Conservation (phyloP, 2,888 invertebrate species). For the Epirrhoe tristata region DNA sequence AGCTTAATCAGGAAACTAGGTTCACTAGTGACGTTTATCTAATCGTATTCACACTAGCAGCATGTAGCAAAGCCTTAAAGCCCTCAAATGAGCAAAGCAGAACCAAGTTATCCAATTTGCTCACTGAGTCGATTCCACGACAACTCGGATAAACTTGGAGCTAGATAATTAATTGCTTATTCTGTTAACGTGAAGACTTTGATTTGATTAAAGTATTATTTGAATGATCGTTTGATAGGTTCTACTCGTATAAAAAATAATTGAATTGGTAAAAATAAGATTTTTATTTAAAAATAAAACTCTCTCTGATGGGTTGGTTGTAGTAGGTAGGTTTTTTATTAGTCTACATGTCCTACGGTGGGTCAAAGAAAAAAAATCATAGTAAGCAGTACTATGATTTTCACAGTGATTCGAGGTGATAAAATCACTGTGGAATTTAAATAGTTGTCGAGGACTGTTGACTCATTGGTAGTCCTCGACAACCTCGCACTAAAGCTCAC, state of each 20-base stretch:
- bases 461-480: too few species aligned
- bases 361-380: too few species aligned
- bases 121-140: slow-evolving; percentile 33
- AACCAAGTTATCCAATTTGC: slow-evolving; percentile 36
- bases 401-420: too few species aligned
- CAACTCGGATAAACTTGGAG: slow-evolving; percentile 36
- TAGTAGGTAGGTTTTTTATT: too few species aligned
- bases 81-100: slow-evolving; percentile 30
- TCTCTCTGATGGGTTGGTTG: too few species aligned
- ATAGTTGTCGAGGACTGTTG: too few species aligned
- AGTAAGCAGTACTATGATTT: too few species aligned
- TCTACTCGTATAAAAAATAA: background rate
- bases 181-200: slow-evolving; percentile 22
- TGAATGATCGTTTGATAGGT: slow-evolving; percentile 1
- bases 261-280: background rate
- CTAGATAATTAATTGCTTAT: slow-evolving; percentile 35
- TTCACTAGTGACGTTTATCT: too few species aligned
- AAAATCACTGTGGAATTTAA: too few species aligned
- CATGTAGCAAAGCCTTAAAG: background rate
- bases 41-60: background rate
- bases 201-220: slow-evolving; percentile 23
- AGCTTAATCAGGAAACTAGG: too few species aligned
- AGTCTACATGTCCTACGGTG: too few species aligned
- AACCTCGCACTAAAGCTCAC: too few species aligned
- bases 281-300: background rate